phyloP scores from a whole-genome alignment of 2,797 vertebrate species.

The Euphonia xanthogaster region DNA sequence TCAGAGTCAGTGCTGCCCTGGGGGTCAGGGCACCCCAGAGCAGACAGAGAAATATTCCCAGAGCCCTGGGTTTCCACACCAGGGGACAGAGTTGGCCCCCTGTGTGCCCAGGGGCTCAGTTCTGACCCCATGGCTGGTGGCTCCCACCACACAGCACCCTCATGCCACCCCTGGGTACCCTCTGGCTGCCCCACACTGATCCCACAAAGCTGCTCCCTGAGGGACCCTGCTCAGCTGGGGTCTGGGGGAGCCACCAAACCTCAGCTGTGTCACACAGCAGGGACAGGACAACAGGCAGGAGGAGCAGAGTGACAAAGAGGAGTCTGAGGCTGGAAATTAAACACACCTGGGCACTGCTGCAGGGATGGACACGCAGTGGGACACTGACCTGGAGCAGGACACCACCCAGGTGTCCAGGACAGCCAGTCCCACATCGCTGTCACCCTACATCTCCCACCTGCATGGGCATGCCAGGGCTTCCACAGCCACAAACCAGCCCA shows the following conservation, averaged over 20 bases:
- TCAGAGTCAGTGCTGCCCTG: too few relatives aligned
- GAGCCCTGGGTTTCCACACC: background rate
- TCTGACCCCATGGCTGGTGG: accelerated
- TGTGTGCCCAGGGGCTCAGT: background rate
- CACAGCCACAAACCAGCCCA: accelerated
- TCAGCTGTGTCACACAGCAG: accelerated
- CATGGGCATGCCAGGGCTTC: accelerated
- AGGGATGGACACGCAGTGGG: background rate
- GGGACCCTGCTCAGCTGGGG: background rate
- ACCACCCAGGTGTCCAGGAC: too few relatives aligned
- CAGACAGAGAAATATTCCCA: too few relatives aligned
- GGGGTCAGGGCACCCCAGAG: too few relatives aligned
- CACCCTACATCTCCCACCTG: accelerated
- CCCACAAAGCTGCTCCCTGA: background rate
- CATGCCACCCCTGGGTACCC: too few relatives aligned
- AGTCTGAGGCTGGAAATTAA: background rate
- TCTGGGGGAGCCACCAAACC: accelerated
- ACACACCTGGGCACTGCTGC: background rate
- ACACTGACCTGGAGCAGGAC: background rate
- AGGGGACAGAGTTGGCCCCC: accelerated
- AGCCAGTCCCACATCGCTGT: too few relatives aligned
- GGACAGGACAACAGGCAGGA: background rate
- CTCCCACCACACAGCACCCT: background rate
- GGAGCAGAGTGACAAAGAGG: background rate
- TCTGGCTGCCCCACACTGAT: background rate